Evolutionary conservation across 2,113 vertebrate genomes (phyloP).

Genomic region (Halcyon senegalensis): DNA sequence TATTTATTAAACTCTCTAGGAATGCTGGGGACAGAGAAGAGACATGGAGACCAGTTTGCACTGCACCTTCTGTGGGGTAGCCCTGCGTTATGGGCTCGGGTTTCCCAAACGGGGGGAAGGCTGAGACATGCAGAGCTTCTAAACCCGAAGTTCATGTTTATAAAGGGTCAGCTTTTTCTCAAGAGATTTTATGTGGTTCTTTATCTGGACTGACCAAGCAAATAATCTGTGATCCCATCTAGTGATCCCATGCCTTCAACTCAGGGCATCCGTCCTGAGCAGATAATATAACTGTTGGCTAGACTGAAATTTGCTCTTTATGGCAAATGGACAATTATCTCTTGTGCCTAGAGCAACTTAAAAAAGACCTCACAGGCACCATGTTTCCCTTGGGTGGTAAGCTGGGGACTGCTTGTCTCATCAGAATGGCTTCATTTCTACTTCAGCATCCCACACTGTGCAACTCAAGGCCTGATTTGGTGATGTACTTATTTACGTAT

Average conservation of each 20-base stretch:
- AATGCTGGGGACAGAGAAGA: conserved; percentile 35
- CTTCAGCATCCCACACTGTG: not conserved
- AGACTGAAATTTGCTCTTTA: not conserved
- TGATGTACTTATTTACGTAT: not conserved
- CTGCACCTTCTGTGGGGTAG: not conserved
- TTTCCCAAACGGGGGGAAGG: not conserved
- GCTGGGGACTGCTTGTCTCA: not conserved
- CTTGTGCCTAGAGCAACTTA: not conserved
- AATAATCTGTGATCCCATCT: not conserved
- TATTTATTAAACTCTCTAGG: conserved; percentile 69
- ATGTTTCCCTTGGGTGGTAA: not conserved
- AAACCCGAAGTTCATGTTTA: conserved; percentile 1
- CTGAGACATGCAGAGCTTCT: not conserved
- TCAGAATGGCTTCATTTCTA: not conserved
- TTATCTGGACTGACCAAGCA: not conserved
- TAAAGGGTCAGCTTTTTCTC: not conserved
- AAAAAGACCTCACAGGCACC: conserved; percentile 13
- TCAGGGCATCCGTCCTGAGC: not conserved
- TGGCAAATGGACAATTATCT: not conserved
- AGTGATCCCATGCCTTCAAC: not conserved
- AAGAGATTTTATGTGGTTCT: not conserved
- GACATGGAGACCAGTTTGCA: not conserved
- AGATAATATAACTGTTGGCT: not conserved
- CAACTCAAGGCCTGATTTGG: conserved; percentile 3
- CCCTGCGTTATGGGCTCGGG: accelerated